These are phyloP conservation scores for Agonopterix arenella DNA, from an alignment of 2,888 invertebrate genomes.

Conservation along the genomic window DNA sequence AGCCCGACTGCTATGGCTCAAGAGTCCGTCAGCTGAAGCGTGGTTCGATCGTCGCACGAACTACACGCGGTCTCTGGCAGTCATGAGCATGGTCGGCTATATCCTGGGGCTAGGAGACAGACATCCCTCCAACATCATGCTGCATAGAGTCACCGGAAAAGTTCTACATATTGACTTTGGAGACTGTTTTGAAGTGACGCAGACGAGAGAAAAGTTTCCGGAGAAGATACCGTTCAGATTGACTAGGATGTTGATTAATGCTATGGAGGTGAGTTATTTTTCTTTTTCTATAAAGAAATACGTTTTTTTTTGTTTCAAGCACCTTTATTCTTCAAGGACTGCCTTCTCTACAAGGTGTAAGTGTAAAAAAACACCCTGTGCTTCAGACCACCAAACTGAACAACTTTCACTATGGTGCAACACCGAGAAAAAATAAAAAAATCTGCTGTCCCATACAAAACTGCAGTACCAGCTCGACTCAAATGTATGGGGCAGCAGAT, in stretches of 20 bases:
- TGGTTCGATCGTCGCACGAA: constrained; percentile 99
- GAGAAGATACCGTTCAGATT: constrained; percentile 98
- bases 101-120: constrained; percentile 98
- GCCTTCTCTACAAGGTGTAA: no score
- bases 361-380: no score
- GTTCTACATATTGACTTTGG: constrained; percentile 99
- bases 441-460: no score
- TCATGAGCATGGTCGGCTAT: constrained; percentile 99
- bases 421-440: no score
- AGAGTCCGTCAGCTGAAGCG: constrained; percentile 97
- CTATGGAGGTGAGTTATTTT: constrained; percentile 85
- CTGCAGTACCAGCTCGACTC: no score
- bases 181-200: constrained; percentile 99
- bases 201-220: constrained; percentile 98
- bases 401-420: no score
- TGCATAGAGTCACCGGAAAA: constrained; percentile 97
- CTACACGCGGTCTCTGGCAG: constrained; percentile 96
- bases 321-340: no score
- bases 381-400: no score
- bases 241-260: constrained; percentile 98
- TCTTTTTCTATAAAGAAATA: no score
- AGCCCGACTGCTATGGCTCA: constrained; percentile 95
- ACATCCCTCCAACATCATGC: constrained; percentile 98
- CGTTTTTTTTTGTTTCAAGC: no score
- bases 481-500: no score